Base-by-base conservation (phyloP, 2,797 vertebrate species). In the Luscinia megarhynchos region DNA sequence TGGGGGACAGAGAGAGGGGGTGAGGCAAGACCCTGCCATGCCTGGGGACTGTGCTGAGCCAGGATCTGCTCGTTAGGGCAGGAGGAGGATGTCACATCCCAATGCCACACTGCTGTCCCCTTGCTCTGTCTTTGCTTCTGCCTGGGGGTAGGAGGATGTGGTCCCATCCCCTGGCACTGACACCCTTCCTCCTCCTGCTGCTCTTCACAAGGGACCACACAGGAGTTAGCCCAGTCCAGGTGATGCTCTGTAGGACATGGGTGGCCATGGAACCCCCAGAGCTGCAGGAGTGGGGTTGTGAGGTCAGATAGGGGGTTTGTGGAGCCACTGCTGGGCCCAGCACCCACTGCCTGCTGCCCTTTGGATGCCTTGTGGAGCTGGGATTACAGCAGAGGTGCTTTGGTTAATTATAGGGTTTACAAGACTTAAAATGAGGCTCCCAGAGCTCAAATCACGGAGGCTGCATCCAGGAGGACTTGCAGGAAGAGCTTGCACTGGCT, bases 1-100 rank as follows among this genome's bases (percentile, higher is more conserved):
- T 99, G 97, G 29, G 50, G 63, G 74, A 12, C 26, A 64, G 29
- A 95, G 36, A 81, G 43, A 36, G 6, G 29, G 43, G 22, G 5
- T 93, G 41, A 95, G 84, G 27, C 2, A 11, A 36, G 54, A 30
- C 15, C 59, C 59, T 77, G 48, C 24, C 53, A n/a, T 19, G 9
- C 0, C 1, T 0, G 20, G 40, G 24, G 29, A 2, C 34, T 57
- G 18, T n/a, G 43, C 66, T 64, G 26, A 64, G 83, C 38, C 73
- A 55, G 10, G 43, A 36, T 7, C 30, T 72, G 57, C 34, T 72
- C 0, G 15, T 23, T 17, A 36, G 30, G 23, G 32, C 36, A 66
- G 20, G 58, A 18, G 48, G 17, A 32, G 43, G 26, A 8, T 13
- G 23, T 27, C 34, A 23, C 2, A 20, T 34, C 78, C 53, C 57